Evolutionary conservation across 1,140 invertebrate species (phyloP), one percentile per base, ranked within the genome.

Genomic region (Copidosoma floridanum): DNA sequence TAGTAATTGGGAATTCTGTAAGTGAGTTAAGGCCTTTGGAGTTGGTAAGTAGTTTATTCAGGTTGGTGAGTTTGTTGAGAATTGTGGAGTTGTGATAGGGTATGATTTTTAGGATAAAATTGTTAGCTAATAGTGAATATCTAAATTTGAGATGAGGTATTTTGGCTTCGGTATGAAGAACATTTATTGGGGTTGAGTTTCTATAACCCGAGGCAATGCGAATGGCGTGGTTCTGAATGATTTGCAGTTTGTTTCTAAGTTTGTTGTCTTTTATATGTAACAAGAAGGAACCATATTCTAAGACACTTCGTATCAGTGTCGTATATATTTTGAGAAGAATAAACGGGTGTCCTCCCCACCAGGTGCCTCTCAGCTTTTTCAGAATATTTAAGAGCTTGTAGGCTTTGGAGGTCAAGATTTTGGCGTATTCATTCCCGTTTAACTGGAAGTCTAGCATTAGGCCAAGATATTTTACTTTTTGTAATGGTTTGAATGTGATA

Each of bases 281-380:
- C 2, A 52, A 1, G 23, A 52, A 52, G 16, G 12, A 3, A 14
- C 18, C 18, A 37, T 52, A 52, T 52, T 67, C 66, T 12, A 67
- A n/a, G 5, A 20, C 48, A 21, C 43, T 10, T 38, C 66, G 57
- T 21, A 54, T 58, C 23, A 59, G 57, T 6, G 50, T 43, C 52
- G 48, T 67, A 51, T 67, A 63, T 14, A 65, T 41, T 11, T 16
- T 37, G 3, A 65, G 8, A 16, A 63, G 20, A 5, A 55, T 54
- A 0, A n/a, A 43, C 1, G 60, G 66, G 44, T 67, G 60, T 5
- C 64, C 54, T 4, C 59, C 66, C 59, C 61, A 61, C 48, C 43
- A 47, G 8, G 65, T 65, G 3, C 44, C 44, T 3, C 60, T 12
- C 1, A 65, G 41, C 3, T 48, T 38, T 47, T 63, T 63, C 0